A percentile compares a stretch with the other conserved stretches of the same genome.
phyloP scores from a whole-genome alignment of 2,113 vertebrate genomes.

The Desmodus rotundus region DNA sequence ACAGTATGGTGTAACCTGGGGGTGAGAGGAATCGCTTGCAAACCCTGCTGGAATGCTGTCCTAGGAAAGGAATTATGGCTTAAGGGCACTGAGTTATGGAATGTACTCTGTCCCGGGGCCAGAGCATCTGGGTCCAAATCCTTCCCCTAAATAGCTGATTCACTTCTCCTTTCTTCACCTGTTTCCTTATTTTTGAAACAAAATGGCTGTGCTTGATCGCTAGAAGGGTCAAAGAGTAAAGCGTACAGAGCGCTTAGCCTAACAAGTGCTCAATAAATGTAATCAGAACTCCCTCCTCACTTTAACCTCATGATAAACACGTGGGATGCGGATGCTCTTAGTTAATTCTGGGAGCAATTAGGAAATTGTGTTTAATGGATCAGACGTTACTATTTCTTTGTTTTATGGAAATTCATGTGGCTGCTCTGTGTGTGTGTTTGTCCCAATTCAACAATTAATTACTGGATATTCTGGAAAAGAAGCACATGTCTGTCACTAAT shows the following conservation, averaged over 20 bases:
- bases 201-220: not conserved
- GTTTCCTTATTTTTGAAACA: not conserved
- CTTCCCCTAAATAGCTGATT: not conserved
- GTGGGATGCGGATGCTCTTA: not conserved
- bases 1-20: not conserved
- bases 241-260: not conserved
- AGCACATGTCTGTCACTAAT: not conserved
- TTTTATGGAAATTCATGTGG: not conserved
- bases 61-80: not conserved
- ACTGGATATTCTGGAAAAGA: not conserved
- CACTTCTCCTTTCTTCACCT: not conserved
- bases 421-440: not conserved
- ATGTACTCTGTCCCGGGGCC: not conserved
- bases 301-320: not conserved
- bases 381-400: not conserved
- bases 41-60: not conserved
- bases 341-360: not conserved
- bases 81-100: not conserved
- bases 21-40: not conserved
- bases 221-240: not conserved
- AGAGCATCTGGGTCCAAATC: not conserved
- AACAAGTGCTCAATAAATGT: not conserved
- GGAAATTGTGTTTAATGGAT: not conserved
- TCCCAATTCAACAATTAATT: not conserved
- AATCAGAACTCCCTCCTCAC: not conserved